Evolutionary conservation across 2,888 invertebrate species (phyloP), one percentile per base, ranked within the genome.

Genomic region (Ectropis crepuscularia): DNA sequence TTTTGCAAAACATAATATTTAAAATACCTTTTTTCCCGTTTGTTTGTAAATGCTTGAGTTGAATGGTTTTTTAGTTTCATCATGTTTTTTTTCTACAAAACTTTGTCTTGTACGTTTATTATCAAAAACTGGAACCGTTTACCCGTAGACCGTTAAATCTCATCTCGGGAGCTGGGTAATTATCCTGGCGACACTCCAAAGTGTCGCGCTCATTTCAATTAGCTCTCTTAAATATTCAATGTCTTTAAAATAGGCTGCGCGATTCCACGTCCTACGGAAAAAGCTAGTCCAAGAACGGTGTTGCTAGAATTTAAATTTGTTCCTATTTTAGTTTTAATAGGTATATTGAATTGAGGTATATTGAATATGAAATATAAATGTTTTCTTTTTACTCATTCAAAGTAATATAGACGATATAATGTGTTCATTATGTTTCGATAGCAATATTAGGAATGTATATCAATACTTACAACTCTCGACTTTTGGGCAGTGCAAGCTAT

Each of bases 141-240:
- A 86, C 83, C 84, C 87, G 88, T 87, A 80, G 81, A 83, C 86
- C 86, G 89, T 91, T 90, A 90, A 91, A 91, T 90, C 92, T 91
- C 90, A 88, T 90, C 89, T 87, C 82, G 85, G 88, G 81, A 88
- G 89, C 89, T 86, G 83, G 91, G 90, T 91, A 92, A 92, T 92
- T 91, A 92, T 88, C 89, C 91, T 91, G 91, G 92, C 92, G 88
- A 87, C 90, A 89, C 89, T 91, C 92, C 92, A 91, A 90, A 91
- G 89, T 90, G 92, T 90, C 90, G 83, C 85, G 87, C 90, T 91
- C 92, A 91, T 92, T 92, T 92, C 92, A 92, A 92, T 92, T 92
- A 92, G 91, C 86, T 87, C 88, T 89, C 90, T 92, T 92, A 90
- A 92, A 92, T 92, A 92, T 92, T 92, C 92, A 92, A 92, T 92